Conservation (phyloP, 2,888 invertebrate genomes). For the Synergus umbraculus region DNA sequence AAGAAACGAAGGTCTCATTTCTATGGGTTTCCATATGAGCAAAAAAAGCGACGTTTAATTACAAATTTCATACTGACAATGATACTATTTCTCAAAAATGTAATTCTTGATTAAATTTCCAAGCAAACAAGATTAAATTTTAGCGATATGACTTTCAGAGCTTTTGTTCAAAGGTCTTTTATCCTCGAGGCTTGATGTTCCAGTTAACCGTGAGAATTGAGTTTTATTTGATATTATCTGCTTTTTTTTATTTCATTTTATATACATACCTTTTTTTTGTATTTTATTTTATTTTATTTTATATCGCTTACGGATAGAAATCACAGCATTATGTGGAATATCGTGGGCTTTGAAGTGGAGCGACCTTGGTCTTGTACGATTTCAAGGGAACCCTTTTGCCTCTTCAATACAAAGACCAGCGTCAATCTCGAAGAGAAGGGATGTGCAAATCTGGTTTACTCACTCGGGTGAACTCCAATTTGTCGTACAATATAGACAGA, state of each 20-base stretch:
- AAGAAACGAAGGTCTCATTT: constrained; percentile 2
- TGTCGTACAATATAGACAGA: constrained; percentile 3
- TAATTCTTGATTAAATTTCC: not conserved
- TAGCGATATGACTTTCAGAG: not conserved
- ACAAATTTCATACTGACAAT: not conserved
- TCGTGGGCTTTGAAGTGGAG: constrained; percentile 11
- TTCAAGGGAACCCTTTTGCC: constrained; percentile 26
- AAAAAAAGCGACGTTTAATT: not conserved
- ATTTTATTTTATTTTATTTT: not conserved
- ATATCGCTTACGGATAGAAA: not conserved
- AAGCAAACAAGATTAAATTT: not conserved
- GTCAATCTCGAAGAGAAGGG: not conserved
- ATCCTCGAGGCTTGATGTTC: not conserved
- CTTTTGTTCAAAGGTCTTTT: not conserved
- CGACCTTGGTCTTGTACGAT: constrained; percentile 28
- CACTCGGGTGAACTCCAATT: constrained; percentile 30
- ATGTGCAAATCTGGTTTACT: constrained; percentile 32
- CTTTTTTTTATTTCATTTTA: not conserved
- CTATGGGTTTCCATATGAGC: not conserved
- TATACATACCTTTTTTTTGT: not conserved
- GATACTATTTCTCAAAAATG: not conserved
- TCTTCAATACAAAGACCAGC: constrained; percentile 33
- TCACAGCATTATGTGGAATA: not conserved
- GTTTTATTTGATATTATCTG: not conserved
- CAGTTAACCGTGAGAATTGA: constrained; percentile 2